Evolutionary conservation across 2,797 vertebrate species (phyloP).

Genomic region (Gymnopithys bicolor): DNA sequence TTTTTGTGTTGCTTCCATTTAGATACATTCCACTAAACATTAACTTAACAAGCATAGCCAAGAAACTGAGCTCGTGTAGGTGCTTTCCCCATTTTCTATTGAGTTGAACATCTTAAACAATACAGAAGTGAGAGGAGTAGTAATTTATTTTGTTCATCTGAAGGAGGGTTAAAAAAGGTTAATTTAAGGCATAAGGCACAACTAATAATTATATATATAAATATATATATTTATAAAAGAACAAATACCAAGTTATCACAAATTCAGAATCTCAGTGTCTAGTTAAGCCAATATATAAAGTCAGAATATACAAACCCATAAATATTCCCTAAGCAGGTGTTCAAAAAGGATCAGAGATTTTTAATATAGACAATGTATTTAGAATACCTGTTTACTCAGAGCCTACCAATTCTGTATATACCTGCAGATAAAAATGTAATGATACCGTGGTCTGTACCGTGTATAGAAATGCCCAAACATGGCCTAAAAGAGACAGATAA

Average conservation of each 20-base stretch:
- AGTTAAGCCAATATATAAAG: neutral
- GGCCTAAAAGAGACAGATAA: neutral
- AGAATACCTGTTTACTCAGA: neutral
- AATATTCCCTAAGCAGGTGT: neutral
- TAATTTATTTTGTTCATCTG: neutral
- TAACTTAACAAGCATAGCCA: neutral
- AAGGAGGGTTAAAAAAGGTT: neutral
- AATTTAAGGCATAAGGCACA: neutral
- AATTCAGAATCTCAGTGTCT: neutral
- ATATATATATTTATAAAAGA: neutral
- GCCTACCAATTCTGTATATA: neutral
- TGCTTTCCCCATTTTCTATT: neutral
- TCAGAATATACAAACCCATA: neutral
- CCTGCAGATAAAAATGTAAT: neutral
- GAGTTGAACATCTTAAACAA: neutral
- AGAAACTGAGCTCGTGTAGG: neutral
- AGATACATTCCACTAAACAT: neutral
- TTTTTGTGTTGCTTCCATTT: neutral
- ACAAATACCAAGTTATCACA: neutral
- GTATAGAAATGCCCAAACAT: neutral
- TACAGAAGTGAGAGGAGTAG: neutral
- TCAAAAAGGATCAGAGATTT: neutral
- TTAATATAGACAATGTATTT: neutral
- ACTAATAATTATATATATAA: neutral
- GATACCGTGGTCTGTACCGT: neutral